phyloP scores from a whole-genome alignment of 2,888 invertebrate species.

The Hydrotaea diabolus region DNA sequence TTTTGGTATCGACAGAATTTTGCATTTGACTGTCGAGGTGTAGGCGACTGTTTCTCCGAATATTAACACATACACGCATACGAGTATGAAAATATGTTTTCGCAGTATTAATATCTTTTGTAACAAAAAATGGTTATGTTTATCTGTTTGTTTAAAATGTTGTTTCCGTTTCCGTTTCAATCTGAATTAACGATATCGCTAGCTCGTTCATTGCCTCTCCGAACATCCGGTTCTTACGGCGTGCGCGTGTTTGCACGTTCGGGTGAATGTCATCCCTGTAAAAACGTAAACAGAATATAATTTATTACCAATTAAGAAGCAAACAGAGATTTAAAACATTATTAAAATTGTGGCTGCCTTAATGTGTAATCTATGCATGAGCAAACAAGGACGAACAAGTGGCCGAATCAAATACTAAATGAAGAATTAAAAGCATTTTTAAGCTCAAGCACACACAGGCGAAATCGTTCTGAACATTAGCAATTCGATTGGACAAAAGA shows the following conservation, averaged over 20 bases:
- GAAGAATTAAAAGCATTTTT: too few relatives aligned
- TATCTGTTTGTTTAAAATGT: constrained; percentile 16
- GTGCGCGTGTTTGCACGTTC: not conserved
- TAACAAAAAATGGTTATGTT: not conserved
- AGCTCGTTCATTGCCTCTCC: not conserved
- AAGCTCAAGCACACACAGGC: not conserved
- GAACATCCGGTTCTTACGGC: too few relatives aligned
- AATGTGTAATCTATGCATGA: not conserved
- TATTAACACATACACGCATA: too few relatives aligned
- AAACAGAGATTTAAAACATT: not conserved
- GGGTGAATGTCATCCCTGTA: not conserved
- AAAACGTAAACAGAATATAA: constrained; percentile 25
- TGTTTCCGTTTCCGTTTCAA: constrained; percentile 35
- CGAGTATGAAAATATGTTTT: too few relatives aligned
- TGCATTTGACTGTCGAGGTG: too few relatives aligned
- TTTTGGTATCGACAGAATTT: too few relatives aligned
- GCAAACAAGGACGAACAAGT: not conserved
- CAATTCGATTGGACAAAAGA: too few relatives aligned
- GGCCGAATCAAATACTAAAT: not conserved
- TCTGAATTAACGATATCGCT: too few relatives aligned
- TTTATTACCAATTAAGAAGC: constrained; percentile 36
- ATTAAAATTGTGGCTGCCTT: constrained; percentile 19
- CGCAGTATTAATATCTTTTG: not conserved
- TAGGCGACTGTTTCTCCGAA: too few relatives aligned
- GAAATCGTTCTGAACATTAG: too few relatives aligned